phyloP scores from a whole-genome alignment of 2,797 vertebrate species.

The Neosalanx taihuensis region DNA sequence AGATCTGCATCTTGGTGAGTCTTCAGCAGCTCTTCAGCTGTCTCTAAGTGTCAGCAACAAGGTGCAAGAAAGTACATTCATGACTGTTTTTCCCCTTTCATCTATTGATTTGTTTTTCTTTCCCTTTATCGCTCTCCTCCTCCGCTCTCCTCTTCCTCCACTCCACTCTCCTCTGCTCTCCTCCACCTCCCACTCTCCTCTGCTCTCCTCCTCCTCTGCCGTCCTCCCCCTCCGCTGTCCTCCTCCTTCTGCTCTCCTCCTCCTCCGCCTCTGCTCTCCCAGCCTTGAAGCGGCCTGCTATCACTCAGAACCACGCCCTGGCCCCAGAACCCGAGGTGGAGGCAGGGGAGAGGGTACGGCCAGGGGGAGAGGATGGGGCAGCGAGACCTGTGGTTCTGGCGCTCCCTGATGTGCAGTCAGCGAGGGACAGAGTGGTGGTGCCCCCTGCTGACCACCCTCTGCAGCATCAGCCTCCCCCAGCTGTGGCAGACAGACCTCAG shows the following conservation, averaged over 20 bases:
- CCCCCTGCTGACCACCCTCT: constrained; percentile 30
- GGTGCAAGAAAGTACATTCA: background rate
- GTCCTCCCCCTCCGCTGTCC: too few relatives aligned
- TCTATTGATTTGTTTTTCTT: background rate
- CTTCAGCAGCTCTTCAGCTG: too few relatives aligned
- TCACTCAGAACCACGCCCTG: constrained; percentile 64
- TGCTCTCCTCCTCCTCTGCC: too few relatives aligned
- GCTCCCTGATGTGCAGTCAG: constrained; percentile 65
- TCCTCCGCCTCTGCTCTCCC: background rate
- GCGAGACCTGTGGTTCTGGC: constrained; percentile 62
- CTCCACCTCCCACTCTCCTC: background rate
- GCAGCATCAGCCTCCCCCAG: constrained; percentile 54
- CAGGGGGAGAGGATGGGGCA: constrained; percentile 45
- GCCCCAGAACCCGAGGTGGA: constrained; percentile 40
- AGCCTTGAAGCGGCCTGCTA: constrained; percentile 78
- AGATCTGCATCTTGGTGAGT: constrained; percentile 82
- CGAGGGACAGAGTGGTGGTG: constrained; percentile 40
- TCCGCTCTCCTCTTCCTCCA: background rate
- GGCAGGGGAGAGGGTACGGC: constrained; percentile 41
- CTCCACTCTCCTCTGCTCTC: background rate
- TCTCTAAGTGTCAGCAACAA: background rate
- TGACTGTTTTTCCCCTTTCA: background rate
- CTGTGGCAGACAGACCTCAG: constrained; percentile 57
- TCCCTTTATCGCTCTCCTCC: background rate
- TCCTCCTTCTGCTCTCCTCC: background rate